These are phyloP conservation scores for Caenorhabditis panamensis DNA, from an alignment of 2,888 invertebrate genomes.

Conservation along the genomic window DNA sequence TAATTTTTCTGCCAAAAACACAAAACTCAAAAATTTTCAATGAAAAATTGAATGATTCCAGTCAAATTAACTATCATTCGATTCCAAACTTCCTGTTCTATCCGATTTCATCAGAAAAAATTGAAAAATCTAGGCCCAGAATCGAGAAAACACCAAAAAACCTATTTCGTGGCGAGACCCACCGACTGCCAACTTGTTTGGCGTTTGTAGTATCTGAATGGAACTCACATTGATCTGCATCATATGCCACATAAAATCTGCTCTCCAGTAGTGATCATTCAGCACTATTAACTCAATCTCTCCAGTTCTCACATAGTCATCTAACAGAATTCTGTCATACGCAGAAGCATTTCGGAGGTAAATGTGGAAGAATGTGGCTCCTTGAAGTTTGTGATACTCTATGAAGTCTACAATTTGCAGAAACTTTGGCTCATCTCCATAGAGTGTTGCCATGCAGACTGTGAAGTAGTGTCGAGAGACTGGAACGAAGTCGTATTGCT, in stretches of 20 bases:
- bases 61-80: too few species aligned
- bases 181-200: too few species aligned
- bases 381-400: constrained; percentile 59
- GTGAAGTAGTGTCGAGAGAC: constrained; percentile 49
- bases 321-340: constrained; percentile 44
- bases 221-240: constrained; percentile 29
- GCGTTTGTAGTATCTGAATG: too few species aligned
- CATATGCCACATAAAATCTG: constrained; percentile 36
- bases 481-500: too few species aligned
- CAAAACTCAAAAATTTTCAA: too few species aligned
- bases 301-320: constrained; percentile 58
- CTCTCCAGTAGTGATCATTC: constrained; percentile 55
- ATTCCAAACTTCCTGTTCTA: too few species aligned
- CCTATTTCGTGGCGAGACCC: too few species aligned
- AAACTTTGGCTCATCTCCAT: constrained; percentile 50
- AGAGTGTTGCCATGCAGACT: constrained; percentile 46
- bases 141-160: too few species aligned
- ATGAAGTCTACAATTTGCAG: constrained; percentile 55
- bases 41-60: too few species aligned
- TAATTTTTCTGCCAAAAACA: too few species aligned
- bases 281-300: constrained; percentile 51
- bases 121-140: too few species aligned
- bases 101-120: too few species aligned
- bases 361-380: constrained; percentile 58
- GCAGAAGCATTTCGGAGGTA: constrained; percentile 38